Base-by-base conservation (phyloP, 2,797 vertebrate genomes). In the Pipistrellus kuhlii region DNA sequence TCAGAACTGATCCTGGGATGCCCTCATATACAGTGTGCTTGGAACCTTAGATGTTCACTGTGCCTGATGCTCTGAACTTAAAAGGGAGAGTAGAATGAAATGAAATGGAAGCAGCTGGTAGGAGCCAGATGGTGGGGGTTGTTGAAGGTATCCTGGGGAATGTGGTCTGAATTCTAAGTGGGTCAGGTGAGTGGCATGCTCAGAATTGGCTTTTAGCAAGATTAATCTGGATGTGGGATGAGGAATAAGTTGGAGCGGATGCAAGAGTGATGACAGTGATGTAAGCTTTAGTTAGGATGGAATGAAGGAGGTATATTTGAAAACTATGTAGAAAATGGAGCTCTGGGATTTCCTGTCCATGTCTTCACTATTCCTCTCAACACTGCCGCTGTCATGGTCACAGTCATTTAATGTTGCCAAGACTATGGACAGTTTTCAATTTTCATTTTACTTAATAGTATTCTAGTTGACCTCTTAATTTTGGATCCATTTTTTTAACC, bases 251-350 rank as follows among this genome's bases (percentile, higher is more conserved):
- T 53, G 90, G 85, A 94, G 21, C 46, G 71, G n/a, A 12, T 44
- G 30, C 0, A 44, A 73, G 51, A 72, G 8, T 62, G 27, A 55
- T 51, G 57, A 25, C 21, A 51, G 25, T 83, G 20, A 30, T n/a
- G 88, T 93, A 73, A 87, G 51, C 15, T 66, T 69, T 59, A 90
- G 59, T 59, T 93, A 87, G 35, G 64, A 62, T 75, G 21, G n/a
- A 93, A 35, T 18, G 35, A 68, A 78, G 64, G 35, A 85, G 21
- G 27, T 3, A 1, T 55, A 21, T 46, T 48, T 91, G 44, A 75
- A 38, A 82, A 76, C 14, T 44, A 46, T 38, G 17, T 88, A 46
- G 68, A 71, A 44, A 41, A 55, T 48, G 17, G 46, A 85, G 27
- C 12, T 62, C 3, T 17, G 48, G 71, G 41, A 51, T 85, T 72